A percentile compares a stretch with the other conserved stretches of the same genome.
Conservation (phyloP, 2,113 vertebrate genomes). For the Lota lota region DNA sequence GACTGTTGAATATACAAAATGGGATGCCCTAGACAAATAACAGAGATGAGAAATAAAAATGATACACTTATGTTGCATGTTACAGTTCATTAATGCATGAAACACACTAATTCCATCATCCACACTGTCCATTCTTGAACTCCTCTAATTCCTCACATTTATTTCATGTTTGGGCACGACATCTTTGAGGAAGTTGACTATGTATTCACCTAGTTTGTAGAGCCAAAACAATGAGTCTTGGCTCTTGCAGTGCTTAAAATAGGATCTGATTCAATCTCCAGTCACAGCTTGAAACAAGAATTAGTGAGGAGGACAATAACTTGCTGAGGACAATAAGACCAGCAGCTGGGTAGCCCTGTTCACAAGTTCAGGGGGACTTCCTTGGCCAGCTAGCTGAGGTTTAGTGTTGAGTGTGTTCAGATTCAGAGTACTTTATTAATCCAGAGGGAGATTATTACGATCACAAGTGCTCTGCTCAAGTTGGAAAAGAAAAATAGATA, state of each 20-base stretch:
- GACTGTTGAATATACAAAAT: too few relatives aligned
- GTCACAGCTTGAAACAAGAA: constrained; percentile 27
- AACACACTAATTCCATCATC: too few relatives aligned
- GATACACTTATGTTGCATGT: too few relatives aligned
- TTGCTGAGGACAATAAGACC: constrained; percentile 6
- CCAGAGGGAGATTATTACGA: too few relatives aligned
- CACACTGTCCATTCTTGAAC: too few relatives aligned
- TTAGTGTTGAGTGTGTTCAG: too few relatives aligned
- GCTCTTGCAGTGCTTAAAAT: constrained; percentile 32
- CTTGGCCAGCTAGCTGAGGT: neutral
- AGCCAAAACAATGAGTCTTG: constrained; percentile 46
- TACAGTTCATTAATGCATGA: too few relatives aligned
- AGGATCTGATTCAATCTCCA: constrained; percentile 24
- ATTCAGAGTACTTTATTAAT: too few relatives aligned
- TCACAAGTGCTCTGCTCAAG: too few relatives aligned
- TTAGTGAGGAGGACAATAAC: constrained; percentile 13
- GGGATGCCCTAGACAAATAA: too few relatives aligned
- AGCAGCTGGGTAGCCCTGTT: neutral
- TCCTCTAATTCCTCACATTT: neutral
- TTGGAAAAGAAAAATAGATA: too few relatives aligned
- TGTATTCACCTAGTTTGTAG: constrained; percentile 34
- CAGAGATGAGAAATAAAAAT: too few relatives aligned
- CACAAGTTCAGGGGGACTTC: constrained; percentile 1
- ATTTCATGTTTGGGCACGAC: constrained; percentile 55
- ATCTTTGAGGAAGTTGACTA: constrained; percentile 43